Base-by-base conservation (phyloP, 1,140 invertebrate species). In the Colletes gigas region DNA sequence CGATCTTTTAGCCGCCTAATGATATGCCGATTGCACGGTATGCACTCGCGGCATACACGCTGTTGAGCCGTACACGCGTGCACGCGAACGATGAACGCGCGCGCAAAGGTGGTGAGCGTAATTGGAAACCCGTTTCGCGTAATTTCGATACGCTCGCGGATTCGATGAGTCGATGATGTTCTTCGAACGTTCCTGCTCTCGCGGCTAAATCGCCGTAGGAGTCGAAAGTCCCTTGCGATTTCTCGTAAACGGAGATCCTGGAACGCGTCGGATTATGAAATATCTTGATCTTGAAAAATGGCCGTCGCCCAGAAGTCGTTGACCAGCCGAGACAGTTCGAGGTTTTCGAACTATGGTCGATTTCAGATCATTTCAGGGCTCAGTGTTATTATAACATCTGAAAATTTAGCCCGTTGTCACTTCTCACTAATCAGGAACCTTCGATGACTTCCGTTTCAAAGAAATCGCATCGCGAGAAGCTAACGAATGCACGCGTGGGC, bases 51-150 rank as follows among this genome's bases (percentile, higher is more conserved):
- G 73, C 65, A 78, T 47, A 41, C 59, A 52, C 52, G 82, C 44
- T 30, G 41, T 81, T 62, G 81, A 69, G 66, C 83, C 81, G 78
- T 69, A 59, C 67, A 39, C 9, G 44, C 30, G 65, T 52, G 39
- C 71, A 12, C 30, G 17, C 21, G n/a, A 59, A 57, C 67, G 12
- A 57, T 14, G 30, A 52, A 14, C 39, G 39, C 21, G 63, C n/a
- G 19, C 70, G 57, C 21, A 47, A 21, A 47, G 17, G 60, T 65
- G 59, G 77, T 57, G 72, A 77, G 44, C 74, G 78, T 88, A 88
- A 88, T 88, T 86, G 84, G 65, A 88, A 88, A 88, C 80, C 84
- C 70, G 84, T 88, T 88, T 84, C 68, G 67, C 71, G 82, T 82
- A 81, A 88, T 85, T 87, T 85, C 77, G 84, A 88, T 88, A 81